phyloP scores from a whole-genome alignment of 2,797 vertebrate species.

The Psittacula derbiana region DNA sequence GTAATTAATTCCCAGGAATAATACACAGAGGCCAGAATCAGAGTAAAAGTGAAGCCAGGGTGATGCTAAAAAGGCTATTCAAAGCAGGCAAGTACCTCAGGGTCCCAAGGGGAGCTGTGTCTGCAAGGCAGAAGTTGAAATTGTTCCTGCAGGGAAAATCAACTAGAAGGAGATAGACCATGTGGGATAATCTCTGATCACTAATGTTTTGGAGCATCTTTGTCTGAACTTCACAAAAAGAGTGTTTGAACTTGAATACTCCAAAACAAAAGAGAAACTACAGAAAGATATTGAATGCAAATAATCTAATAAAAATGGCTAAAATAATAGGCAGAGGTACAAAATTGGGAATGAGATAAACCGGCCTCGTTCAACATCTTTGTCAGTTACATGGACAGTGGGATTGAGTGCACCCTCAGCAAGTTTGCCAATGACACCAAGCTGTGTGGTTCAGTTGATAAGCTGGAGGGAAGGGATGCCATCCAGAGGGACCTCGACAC shows the following conservation, averaged over 20 bases:
- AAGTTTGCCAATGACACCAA: too few relatives aligned
- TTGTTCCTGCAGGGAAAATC: background rate
- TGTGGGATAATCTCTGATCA: background rate
- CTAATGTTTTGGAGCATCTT: background rate
- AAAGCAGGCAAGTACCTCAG: background rate
- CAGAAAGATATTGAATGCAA: background rate
- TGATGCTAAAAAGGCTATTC: background rate
- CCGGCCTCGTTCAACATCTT: background rate
- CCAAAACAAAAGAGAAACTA: background rate
- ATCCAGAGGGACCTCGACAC: too few relatives aligned
- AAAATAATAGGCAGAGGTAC: background rate
- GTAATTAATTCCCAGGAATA: background rate
- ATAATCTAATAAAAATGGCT: background rate
- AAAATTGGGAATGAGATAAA: background rate
- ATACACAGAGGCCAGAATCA: background rate
- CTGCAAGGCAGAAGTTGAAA: background rate
- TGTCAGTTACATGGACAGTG: too few relatives aligned
- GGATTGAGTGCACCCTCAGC: too few relatives aligned
- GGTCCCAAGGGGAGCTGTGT: background rate
- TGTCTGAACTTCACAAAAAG: background rate
- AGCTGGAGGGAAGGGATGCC: too few relatives aligned
- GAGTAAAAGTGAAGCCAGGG: background rate
- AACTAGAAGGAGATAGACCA: background rate
- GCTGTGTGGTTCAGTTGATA: too few relatives aligned
- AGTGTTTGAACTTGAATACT: background rate